phyloP scores from a whole-genome alignment of 2,797 vertebrate species.

The Spea hammondii region DNA sequence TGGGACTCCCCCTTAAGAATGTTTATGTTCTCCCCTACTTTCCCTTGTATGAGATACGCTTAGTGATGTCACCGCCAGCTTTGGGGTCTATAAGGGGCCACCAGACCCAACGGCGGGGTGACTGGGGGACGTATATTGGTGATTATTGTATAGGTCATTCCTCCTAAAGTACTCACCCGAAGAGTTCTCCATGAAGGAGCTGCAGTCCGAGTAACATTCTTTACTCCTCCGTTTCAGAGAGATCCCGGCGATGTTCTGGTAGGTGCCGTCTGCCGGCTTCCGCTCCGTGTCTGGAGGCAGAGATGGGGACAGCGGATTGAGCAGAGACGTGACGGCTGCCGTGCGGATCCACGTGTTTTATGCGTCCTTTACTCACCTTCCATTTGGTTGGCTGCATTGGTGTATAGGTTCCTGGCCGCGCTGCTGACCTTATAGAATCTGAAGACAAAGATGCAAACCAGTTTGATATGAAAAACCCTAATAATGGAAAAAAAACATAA shows the following conservation, averaged over 20 bases:
- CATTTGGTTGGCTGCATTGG: neutral
- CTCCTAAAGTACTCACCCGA: constrained; percentile 16
- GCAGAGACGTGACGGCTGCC: neutral
- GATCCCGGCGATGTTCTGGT: constrained; percentile 17
- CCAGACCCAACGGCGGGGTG: too few relatives aligned
- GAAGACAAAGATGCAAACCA: neutral
- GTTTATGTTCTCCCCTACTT: too few relatives aligned
- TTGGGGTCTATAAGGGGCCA: too few relatives aligned
- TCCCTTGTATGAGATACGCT: too few relatives aligned
- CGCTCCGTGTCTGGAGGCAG: neutral
- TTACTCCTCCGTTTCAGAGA: neutral
- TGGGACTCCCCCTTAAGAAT: too few relatives aligned
- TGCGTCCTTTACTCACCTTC: constrained; percentile 4
- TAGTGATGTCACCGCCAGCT: too few relatives aligned
- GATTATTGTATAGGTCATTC: too few relatives aligned
- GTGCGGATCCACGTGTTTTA: neutral
- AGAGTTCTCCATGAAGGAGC: constrained; percentile 30
- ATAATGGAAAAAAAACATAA: too few relatives aligned
- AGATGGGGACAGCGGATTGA: neutral
- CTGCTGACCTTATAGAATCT: constrained; percentile 43
- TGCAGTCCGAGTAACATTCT: constrained; percentile 19
- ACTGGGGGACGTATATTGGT: too few relatives aligned
- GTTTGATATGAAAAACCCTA: neutral
- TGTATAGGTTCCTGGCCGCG: constrained; percentile 28
- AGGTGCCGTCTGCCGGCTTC: constrained; percentile 4